A percentile compares a stretch with the other conserved stretches of the same genome.
Evolutionary conservation across 2,888 invertebrate species (phyloP).

Genomic region (Koerneria pararmatus): DNA sequence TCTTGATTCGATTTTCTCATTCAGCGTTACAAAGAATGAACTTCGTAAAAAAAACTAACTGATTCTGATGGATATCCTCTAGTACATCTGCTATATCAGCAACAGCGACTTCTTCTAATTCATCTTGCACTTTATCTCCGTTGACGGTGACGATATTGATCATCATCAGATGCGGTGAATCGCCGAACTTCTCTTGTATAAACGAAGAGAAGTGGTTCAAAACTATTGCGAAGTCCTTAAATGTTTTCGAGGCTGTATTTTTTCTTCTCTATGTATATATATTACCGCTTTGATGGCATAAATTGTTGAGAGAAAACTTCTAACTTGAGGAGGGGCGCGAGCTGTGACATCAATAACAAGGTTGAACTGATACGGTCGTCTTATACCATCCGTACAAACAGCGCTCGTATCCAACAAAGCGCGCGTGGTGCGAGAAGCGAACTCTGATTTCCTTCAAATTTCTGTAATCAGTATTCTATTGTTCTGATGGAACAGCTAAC

Average conservation of each 20-base stretch:
- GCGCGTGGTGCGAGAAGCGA: slow-evolving; percentile 42
- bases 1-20: too few relatives aligned
- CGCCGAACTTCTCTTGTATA: slow-evolving; percentile 39
- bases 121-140: slow-evolving; percentile 37
- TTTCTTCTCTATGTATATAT: too few relatives aligned
- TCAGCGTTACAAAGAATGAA: too few relatives aligned
- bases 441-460: too few relatives aligned
- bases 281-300: too few relatives aligned
- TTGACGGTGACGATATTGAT: slow-evolving; percentile 49
- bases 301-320: too few relatives aligned
- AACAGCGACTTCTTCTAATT: slow-evolving; percentile 15
- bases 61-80: slow-evolving; percentile 17
- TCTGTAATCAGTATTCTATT: too few relatives aligned
- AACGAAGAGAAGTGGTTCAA: slow-evolving; percentile 37
- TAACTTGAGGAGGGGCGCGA: slow-evolving; percentile 34
- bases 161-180: slow-evolving; percentile 31
- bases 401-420: slow-evolving; percentile 35
- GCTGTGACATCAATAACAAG: slow-evolving; percentile 48
- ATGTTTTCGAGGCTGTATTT: not conserved
- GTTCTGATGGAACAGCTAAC: not conserved
- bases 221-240: slow-evolving; percentile 42
- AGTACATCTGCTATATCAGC: slow-evolving; percentile 14
- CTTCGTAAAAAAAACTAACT: not conserved
- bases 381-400: slow-evolving; percentile 48
- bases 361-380: slow-evolving; percentile 46